Conservation (phyloP, 2,888 invertebrate species). For the Pediacus dermestoides region DNA sequence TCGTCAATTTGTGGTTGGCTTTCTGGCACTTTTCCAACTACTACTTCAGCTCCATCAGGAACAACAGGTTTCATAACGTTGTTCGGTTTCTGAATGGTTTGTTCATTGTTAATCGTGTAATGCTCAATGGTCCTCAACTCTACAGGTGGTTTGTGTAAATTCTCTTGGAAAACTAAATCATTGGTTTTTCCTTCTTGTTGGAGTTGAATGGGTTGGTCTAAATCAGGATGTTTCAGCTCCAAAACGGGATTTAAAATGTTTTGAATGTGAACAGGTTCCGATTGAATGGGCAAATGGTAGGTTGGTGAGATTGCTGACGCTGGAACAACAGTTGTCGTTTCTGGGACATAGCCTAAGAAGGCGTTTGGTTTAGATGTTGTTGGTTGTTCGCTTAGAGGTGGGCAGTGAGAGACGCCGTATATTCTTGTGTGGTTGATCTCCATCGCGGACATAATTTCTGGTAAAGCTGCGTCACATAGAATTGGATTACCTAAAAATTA, state of each 20-base stretch:
- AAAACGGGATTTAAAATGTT: too few species aligned
- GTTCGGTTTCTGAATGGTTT: constrained; percentile 4
- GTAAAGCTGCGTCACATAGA: constrained; percentile 69
- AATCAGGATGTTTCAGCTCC: neutral
- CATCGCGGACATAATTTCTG: constrained; percentile 66
- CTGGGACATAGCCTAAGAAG: constrained; percentile 43
- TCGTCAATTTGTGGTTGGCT: neutral
- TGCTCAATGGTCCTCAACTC: constrained; percentile 12
- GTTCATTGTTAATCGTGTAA: constrained; percentile 16
- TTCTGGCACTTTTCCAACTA: neutral
- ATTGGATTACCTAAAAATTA: constrained; percentile 78
- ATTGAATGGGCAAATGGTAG: constrained; percentile 16
- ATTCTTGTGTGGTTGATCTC: constrained; percentile 71
- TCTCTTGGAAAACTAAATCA: too few species aligned
- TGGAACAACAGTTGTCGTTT: constrained; percentile 13
- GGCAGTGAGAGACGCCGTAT: constrained; percentile 59
- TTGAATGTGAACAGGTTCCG: constrained; percentile 13
- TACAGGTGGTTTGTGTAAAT: constrained; percentile 9
- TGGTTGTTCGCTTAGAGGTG: constrained; percentile 45
- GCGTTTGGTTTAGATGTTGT: constrained; percentile 43
- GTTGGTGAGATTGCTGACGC: constrained; percentile 9
- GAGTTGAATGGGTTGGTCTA: constrained; percentile 5
- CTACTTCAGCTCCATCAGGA: too few species aligned
- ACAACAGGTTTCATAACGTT: neutral
- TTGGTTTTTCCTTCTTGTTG: constrained; percentile 7